phyloP scores from a whole-genome alignment of 2,113 vertebrate species.

The Podarcis raffonei region DNA sequence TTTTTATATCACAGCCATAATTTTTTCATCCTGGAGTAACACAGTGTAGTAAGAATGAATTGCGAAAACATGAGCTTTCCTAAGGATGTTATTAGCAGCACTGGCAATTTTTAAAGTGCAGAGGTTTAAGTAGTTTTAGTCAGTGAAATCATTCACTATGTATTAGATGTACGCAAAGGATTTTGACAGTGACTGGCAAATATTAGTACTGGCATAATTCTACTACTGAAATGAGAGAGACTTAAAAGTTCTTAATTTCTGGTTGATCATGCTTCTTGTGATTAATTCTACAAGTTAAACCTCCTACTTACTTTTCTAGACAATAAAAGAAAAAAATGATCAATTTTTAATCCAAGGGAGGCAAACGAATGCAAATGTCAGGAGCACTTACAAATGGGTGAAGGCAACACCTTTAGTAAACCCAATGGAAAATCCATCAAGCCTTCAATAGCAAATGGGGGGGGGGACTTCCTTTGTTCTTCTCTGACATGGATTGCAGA shows the following conservation, averaged over 20 bases:
- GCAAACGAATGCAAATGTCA: not conserved
- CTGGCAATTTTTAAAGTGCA: not conserved
- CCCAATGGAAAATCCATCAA: conserved; percentile 7
- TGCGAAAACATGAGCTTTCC: not conserved
- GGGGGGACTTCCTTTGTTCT: conserved; percentile 8
- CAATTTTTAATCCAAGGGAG: not conserved
- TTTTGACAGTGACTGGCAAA: not conserved
- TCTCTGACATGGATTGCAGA: not conserved
- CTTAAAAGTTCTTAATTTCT: not conserved
- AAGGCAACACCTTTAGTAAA: not conserved
- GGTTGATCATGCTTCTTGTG: not conserved
- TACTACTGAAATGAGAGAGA: not conserved
- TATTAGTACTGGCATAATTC: not conserved
- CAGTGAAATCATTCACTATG: not conserved
- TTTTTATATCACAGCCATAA: not conserved
- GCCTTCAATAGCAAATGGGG: not conserved
- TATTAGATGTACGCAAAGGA: not conserved
- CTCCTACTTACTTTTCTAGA: conserved; percentile 2
- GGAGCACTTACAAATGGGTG: conserved; percentile 18
- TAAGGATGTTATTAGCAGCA: not conserved
- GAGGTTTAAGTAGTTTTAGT: conserved; percentile 4
- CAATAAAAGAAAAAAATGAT: conserved; percentile 15
- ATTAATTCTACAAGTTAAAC: conserved; percentile 30
- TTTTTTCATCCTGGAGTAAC: not conserved
- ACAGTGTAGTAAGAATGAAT: not conserved